phyloP scores from a whole-genome alignment of 2,797 vertebrate species.

The Diplodus sargus region DNA sequence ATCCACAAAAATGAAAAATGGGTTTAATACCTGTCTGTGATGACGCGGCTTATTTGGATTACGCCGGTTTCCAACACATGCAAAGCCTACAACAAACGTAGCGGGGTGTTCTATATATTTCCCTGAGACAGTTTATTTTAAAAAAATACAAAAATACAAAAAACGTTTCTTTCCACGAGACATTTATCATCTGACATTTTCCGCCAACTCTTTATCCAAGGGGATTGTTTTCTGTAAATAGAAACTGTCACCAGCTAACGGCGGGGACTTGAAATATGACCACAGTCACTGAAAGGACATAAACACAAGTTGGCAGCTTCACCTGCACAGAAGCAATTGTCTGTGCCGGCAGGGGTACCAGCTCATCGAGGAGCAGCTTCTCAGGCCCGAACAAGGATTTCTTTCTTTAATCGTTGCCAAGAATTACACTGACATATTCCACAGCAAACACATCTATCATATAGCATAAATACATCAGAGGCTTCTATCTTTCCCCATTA shows the following conservation, averaged over 20 bases:
- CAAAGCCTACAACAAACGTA: constrained; percentile 38
- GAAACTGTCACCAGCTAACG: constrained; percentile 68
- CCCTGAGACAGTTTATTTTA: neutral
- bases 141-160: too few relatives aligned
- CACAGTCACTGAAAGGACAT: constrained; percentile 61
- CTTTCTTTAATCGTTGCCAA: constrained; percentile 17
- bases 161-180: constrained; percentile 42
- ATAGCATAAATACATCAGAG: neutral
- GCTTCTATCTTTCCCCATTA: neutral
- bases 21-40: constrained; percentile 8
- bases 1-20: constrained; percentile 29
- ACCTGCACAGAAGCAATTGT: constrained; percentile 53
- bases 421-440: constrained; percentile 10
- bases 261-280: constrained; percentile 73
- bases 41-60: constrained; percentile 39
- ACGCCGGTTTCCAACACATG: constrained; percentile 33
- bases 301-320: constrained; percentile 65
- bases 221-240: constrained; percentile 80
- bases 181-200: constrained; percentile 72
- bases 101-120: constrained; percentile 26
- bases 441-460: constrained; percentile 7
- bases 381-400: constrained; percentile 26
- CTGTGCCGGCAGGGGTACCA: constrained; percentile 25
- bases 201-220: constrained; percentile 64
- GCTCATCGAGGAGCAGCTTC: constrained; percentile 21